These are phyloP conservation scores for Monoplex corrugatus DNA, from an alignment of 2,888 invertebrate species.

Conservation along the genomic window DNA sequence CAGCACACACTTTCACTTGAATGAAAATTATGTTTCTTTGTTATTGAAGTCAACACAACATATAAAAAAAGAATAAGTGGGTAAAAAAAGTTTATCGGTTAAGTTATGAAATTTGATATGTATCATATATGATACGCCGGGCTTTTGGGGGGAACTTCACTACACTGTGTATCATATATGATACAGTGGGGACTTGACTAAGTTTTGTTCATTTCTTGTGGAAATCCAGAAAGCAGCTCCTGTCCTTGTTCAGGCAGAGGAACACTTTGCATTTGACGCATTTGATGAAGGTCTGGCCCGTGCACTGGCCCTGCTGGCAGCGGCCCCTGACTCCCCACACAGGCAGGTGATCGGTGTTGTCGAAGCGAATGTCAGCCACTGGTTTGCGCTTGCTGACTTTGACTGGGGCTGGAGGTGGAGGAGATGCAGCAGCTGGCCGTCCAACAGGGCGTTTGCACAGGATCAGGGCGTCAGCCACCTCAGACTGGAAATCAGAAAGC, in stretches of 20 bases:
- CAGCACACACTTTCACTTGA: neutral
- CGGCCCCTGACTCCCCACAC: conserved; percentile 38
- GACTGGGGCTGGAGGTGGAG: conserved; percentile 34
- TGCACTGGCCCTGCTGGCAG: conserved; percentile 36
- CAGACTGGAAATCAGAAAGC: neutral
- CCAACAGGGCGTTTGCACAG: conserved; percentile 19
- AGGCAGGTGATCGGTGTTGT: conserved; percentile 43
- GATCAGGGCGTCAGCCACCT: conserved; percentile 40
- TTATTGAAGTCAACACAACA: neutral
- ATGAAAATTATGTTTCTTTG: conserved; percentile 23
- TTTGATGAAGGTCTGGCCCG: conserved; percentile 33
- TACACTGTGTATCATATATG: conserved; percentile 11
- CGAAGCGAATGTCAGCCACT: conserved; percentile 43
- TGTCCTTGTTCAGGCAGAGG: conserved; percentile 39
- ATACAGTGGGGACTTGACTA: neutral
- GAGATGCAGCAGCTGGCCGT: conserved; percentile 46
- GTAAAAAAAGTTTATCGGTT: neutral
- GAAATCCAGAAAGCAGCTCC: conserved; percentile 51
- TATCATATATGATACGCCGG: conserved; percentile 25
- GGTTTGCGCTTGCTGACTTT: conserved; percentile 48
- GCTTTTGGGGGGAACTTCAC: neutral
- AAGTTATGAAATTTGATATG: neutral
- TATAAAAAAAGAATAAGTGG: neutral
- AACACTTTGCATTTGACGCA: conserved; percentile 50
- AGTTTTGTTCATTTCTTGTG: conserved; percentile 39